phyloP scores from a whole-genome alignment of 2,113 vertebrate genomes.

The Ailurus styani region DNA sequence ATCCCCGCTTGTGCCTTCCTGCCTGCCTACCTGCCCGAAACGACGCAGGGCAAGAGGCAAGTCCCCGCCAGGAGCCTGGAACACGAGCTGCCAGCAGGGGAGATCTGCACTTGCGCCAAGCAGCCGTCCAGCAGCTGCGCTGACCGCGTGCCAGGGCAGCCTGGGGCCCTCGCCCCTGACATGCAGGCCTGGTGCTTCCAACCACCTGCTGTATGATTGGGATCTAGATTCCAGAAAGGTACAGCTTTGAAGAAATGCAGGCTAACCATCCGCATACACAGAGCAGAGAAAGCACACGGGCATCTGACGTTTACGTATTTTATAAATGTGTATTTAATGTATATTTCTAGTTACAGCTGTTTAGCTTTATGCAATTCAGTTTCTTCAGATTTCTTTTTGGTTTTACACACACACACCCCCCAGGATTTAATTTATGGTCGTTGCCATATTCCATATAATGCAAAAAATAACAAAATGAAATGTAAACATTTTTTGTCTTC shows the following conservation, averaged over 20 bases:
- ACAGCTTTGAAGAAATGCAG: not conserved
- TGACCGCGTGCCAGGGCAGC: slow-evolving; percentile 10
- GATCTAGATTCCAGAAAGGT: slow-evolving; percentile 18
- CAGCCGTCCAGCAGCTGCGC: slow-evolving; percentile 59
- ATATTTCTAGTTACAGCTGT: not conserved
- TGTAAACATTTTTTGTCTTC: not conserved
- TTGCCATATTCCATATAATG: not conserved
- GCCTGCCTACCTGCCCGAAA: slow-evolving; percentile 24
- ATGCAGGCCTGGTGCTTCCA: slow-evolving; percentile 42
- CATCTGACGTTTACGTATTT: not conserved
- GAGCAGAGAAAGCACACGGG: not conserved
- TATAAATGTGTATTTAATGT: not conserved
- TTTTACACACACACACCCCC: too few species aligned
- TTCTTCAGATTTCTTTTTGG: not conserved
- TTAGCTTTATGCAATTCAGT: not conserved
- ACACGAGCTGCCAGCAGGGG: not conserved
- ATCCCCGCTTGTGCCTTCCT: slow-evolving; percentile 22
- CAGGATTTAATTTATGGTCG: not conserved
- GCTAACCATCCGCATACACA: not conserved
- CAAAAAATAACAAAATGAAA: not conserved
- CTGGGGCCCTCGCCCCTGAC: slow-evolving; percentile 48
- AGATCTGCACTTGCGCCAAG: slow-evolving; percentile 23
- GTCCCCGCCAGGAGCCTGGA: slow-evolving; percentile 52
- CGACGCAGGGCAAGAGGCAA: slow-evolving; percentile 18
- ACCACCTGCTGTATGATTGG: slow-evolving; percentile 32